Conservation (phyloP, 2,113 vertebrate genomes). For the Dromas ardeola region DNA sequence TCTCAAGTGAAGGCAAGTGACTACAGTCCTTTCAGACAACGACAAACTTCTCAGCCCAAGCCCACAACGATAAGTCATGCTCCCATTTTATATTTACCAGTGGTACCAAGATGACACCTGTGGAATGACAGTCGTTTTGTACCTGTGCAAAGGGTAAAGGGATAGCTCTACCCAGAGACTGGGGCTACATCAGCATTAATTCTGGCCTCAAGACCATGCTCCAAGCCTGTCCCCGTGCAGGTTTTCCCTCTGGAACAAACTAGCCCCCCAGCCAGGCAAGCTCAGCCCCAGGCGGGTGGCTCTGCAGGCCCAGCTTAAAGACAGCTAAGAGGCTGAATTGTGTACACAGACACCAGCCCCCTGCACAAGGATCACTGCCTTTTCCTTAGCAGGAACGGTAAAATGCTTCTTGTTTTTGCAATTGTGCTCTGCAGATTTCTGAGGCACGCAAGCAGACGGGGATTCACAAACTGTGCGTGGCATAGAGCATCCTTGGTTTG, state of each 20-base stretch:
- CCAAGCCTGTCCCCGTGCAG: neutral
- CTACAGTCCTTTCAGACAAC: neutral
- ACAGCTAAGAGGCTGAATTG: neutral
- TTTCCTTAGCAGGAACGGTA: neutral
- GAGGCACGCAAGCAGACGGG: neutral
- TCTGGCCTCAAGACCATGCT: neutral
- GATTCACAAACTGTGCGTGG: neutral
- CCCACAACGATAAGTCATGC: accelerated
- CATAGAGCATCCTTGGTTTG: neutral
- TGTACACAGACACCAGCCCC: neutral
- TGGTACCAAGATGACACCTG: neutral
- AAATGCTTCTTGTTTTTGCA: neutral
- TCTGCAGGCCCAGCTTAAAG: neutral
- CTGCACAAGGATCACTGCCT: neutral
- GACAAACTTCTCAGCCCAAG: neutral
- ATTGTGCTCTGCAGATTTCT: neutral
- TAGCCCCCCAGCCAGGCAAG: neutral
- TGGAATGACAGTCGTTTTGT: neutral
- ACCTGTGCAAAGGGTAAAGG: neutral
- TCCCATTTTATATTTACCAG: neutral
- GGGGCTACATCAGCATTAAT: neutral
- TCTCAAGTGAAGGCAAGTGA: neutral
- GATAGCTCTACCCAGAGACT: neutral
- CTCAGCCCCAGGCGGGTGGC: neutral
- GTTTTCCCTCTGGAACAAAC: neutral